phyloP scores from a whole-genome alignment of 2,888 invertebrate species.

The Branchellion lobata region DNA sequence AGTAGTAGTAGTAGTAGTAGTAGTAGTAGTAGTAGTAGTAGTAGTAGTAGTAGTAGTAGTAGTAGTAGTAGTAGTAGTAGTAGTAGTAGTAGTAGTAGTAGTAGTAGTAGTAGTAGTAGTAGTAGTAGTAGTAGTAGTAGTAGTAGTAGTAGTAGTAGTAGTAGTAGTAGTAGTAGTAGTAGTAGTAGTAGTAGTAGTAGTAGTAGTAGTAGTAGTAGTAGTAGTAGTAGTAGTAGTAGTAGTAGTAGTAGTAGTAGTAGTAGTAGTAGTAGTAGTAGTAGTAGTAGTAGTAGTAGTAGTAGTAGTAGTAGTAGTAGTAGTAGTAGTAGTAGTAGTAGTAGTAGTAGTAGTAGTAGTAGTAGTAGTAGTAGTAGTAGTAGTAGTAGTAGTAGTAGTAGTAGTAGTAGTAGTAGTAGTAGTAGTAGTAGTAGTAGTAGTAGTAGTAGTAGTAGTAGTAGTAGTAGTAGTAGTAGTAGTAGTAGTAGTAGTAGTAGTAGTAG shows the following conservation, averaged over 20 bases:
- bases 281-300: constrained; percentile 38
- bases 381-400: constrained; percentile 1
- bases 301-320: constrained; percentile 25
- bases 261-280: constrained; percentile 32
- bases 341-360: constrained; percentile 30
- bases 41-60: constrained; percentile 10
- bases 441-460: background rate
- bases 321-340: constrained; percentile 30
- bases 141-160: constrained; percentile 27
- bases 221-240: constrained; percentile 25
- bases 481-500: background rate
- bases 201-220: constrained; percentile 26
- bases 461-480: constrained; percentile 4
- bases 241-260: constrained; percentile 27
- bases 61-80: background rate
- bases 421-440: constrained; percentile 19
- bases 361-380: constrained; percentile 8
- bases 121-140: constrained; percentile 19
- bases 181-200: constrained; percentile 30
- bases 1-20: constrained; percentile 1
- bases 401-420: constrained; percentile 20
- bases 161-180: constrained; percentile 18
- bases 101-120: constrained; percentile 12
- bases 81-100: constrained; percentile 7
- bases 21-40: constrained; percentile 13